phyloP scores from a whole-genome alignment of 1,140 invertebrate genomes.

The Neuroterus valhalla region DNA sequence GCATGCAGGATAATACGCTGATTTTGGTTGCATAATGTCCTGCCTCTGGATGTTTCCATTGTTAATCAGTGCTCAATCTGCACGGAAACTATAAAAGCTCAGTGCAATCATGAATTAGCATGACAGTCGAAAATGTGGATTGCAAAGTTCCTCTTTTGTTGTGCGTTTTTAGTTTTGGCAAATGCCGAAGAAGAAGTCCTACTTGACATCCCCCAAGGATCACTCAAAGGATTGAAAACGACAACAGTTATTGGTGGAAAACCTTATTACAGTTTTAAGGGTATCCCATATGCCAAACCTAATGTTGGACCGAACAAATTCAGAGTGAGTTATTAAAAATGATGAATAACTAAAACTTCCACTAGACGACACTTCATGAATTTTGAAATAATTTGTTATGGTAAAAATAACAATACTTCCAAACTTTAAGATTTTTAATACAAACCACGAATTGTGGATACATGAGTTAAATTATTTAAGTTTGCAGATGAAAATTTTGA shows the following conservation, averaged over 20 bases:
- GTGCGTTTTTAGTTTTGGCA: conserved; percentile 38
- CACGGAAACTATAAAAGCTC: conserved; percentile 48
- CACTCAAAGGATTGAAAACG: conserved; percentile 61
- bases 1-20: not conserved
- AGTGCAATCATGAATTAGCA: not conserved
- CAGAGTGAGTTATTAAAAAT: conserved; percentile 70
- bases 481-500: no score
- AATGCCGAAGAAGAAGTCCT: conserved; percentile 57
- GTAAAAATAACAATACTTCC: no score
- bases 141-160: conserved; percentile 48
- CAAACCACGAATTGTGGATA: no score
- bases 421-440: no score
- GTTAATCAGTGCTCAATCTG: conserved; percentile 34
- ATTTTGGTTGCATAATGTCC: conserved; percentile 49
- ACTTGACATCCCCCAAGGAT: conserved; percentile 63
- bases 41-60: conserved; percentile 36
- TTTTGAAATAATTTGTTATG: no score
- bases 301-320: conserved; percentile 81
- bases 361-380: no score
- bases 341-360: not conserved
- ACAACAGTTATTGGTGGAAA: conserved; percentile 54
- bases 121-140: conserved; percentile 55
- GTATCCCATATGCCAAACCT: conserved; percentile 80
- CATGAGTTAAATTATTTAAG: no score
- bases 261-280: conserved; percentile 76